Base-by-base conservation (phyloP, 2,113 vertebrate genomes). In the Sceloporus tristichus region DNA sequence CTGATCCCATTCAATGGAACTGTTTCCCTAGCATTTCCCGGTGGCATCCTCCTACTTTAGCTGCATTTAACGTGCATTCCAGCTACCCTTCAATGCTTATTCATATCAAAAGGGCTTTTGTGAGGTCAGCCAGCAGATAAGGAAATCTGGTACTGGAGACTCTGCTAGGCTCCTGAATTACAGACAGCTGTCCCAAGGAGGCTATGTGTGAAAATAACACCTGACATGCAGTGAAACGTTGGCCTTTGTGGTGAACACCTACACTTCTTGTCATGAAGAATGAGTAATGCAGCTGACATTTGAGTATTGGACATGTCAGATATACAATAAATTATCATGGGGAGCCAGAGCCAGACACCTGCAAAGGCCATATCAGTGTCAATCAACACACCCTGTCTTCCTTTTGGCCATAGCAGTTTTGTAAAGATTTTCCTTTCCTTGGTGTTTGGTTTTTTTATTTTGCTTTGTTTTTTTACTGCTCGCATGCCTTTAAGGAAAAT, bases 291-390 rank as follows among this genome's bases (percentile, higher is more conserved):
- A 13, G 53, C 21, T 73, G 85, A 87, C 77, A 90, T 80, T 0
- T 83, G 9, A 62, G 59, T 48, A 53, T 18, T 54, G 14, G 80
- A 79, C 19, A 78, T 73, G 90, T 62, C 11, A 9, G 42, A 89
- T 54, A 90, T 27, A 56, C n/a, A 75, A 89, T 79, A 75, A 87
- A 89, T 92, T 16, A 88, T 65, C 76, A 40, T 0, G 68, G 73
- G 83, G 76, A 29, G 68, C n/a, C 14, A 25, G 66, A 53, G 40
- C 40, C 81, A 48, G 65, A 70, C 65, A 83, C 65, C 81, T 29
- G 65, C 40, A 68, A 83, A 40, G 81, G 65, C 70, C 81, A 83
- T 27, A 54, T 84, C 53, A 14, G 21, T 90, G 78, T 87, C 89
- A 88, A 70, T 90, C 86, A 91, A 82, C 11, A 79, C 87, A 53